Percentiles rank a stretch among this genome's conserved stretches.
These are phyloP conservation scores for Folsomia candida DNA, from an alignment of 2,888 invertebrate genomes.

Conservation along the genomic window DNA sequence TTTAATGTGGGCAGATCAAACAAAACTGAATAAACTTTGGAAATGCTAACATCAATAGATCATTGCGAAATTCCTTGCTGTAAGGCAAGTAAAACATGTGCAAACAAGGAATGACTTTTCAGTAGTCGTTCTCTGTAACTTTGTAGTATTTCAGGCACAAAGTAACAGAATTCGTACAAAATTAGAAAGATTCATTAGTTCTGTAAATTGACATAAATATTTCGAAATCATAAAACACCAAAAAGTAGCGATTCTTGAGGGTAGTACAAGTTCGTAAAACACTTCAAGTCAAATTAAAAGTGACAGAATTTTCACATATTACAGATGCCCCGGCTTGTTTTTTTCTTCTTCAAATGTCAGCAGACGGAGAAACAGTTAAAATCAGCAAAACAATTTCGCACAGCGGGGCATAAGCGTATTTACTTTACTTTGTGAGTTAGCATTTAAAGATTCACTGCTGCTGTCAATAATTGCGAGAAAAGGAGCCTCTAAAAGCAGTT, in stretches of 20 bases:
- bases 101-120: background rate
- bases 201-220: background rate
- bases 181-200: background rate
- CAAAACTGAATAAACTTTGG: background rate
- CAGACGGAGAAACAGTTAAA: background rate
- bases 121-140: too few relatives aligned
- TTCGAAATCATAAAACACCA: background rate
- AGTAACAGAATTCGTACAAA: too few relatives aligned
- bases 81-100: background rate
- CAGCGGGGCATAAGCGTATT: background rate
- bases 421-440: background rate
- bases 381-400: background rate
- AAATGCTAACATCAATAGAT: background rate
- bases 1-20: too few relatives aligned
- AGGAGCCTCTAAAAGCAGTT: background rate
- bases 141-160: too few relatives aligned
- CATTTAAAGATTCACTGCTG: background rate
- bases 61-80: background rate
- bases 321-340: background rate
- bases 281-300: slow-evolving; percentile 1
- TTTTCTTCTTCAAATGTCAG: background rate
- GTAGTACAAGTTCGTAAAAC: slow-evolving; percentile 1
- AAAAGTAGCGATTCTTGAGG: background rate
- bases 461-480: background rate
- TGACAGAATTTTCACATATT: background rate